Base-by-base conservation (phyloP, 2,113 vertebrate species). In the Garra rufa region DNA sequence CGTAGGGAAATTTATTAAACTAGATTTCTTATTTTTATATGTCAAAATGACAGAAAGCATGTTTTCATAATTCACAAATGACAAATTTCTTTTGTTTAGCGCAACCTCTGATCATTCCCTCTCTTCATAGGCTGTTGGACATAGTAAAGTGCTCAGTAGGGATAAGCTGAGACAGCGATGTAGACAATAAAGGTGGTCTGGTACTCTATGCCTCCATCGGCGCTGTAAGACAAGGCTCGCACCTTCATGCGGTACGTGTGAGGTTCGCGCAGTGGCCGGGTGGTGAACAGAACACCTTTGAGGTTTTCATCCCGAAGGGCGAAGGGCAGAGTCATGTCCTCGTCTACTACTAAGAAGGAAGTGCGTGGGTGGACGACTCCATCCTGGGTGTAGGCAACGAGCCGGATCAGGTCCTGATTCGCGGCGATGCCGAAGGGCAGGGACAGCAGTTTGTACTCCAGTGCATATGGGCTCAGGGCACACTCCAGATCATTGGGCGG, bases 121-220 rank as follows among this genome's bases (percentile, higher is more conserved):
- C 48, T 50, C 73, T 75, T 75, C 9, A 7, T 75, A 30, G 69
- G 69, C 69, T 44, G 69, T 26, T 41, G 61, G 28, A 52, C 4
- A 38, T 41, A 83, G 83, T 91, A 92, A 94, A 92, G 93, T 89
- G 86, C 89, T 94, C 92, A 99, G 92, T 98, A 99, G 1, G 98
- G 98, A 88, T 97, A 99, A 91, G 97, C 95, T 2, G 98, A 97
- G 83, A 99, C 97, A 0, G 98, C 96, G 83, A 99, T 97, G 86
- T 99, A 99, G n/a, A 99, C 95, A 19, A 99, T 97, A 92, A 99
- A 99, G 26, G 98, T 97, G 15, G 97, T 99, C 94, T 95, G 98
- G 83, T 99, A 99, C 79, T 99, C 98, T 0, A 99, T 89, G 71
- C 90, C 94, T 24, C 98, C 94, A 0, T 95, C 95, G 0, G 85